These are phyloP conservation scores for Bagarius yarrelli DNA, from an alignment of 2,113 vertebrate genomes.

Conservation along the genomic window DNA sequence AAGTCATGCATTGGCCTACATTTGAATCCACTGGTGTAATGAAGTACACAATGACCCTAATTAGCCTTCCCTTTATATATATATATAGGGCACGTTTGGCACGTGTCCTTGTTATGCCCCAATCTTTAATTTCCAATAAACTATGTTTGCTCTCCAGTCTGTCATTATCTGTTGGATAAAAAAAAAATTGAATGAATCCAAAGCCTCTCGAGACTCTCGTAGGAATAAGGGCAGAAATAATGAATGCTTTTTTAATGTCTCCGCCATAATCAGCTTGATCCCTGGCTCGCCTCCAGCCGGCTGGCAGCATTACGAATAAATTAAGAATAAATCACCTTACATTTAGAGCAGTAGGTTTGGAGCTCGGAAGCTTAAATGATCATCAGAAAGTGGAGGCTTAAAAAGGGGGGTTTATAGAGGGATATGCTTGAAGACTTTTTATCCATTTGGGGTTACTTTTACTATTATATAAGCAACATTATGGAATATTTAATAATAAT, in stretches of 20 bases:
- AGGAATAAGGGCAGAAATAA: constrained; percentile 34
- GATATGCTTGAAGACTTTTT: not conserved
- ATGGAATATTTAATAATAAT: too few species aligned
- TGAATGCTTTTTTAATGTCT: constrained; percentile 44
- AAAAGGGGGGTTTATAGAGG: not conserved
- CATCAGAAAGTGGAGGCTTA: not conserved
- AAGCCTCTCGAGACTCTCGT: not conserved
- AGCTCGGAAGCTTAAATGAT: not conserved
- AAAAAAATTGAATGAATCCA: constrained; percentile 2
- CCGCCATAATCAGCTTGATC: constrained; percentile 46
- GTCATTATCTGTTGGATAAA: constrained; percentile 2
- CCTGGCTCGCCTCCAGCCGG: constrained; percentile 45
- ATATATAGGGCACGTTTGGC: not conserved
- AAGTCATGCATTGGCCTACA: too few species aligned
- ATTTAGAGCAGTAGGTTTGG: constrained; percentile 13
- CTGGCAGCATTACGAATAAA: constrained; percentile 43
- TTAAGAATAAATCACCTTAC: constrained; percentile 43
- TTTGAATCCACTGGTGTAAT: not conserved
- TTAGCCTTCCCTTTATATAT: not conserved
- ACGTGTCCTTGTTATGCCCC: not conserved
- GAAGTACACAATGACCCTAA: not conserved
- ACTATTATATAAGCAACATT: too few species aligned
- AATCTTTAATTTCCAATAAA: not conserved
- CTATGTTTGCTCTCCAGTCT: not conserved
- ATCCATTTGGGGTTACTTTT: too few species aligned